phyloP scores from a whole-genome alignment of 2,797 vertebrate genomes.

The Alcedo atthis region DNA sequence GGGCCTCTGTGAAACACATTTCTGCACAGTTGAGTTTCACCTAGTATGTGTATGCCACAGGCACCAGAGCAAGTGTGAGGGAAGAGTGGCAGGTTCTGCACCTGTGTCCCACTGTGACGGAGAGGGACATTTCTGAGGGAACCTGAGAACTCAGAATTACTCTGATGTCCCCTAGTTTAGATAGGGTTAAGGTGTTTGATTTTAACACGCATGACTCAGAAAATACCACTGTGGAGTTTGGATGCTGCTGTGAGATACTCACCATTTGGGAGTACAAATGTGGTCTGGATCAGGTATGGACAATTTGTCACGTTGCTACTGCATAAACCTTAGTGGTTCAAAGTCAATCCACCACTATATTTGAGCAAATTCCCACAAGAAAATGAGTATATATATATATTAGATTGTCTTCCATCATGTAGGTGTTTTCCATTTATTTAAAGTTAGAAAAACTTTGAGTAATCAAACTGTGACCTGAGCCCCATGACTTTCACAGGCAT shows the following conservation, averaged over 20 bases:
- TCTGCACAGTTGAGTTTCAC: neutral
- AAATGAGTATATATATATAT: neutral
- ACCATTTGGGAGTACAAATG: neutral
- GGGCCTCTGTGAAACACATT: neutral
- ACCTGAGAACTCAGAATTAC: neutral
- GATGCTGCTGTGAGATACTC: neutral
- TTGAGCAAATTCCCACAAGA: neutral
- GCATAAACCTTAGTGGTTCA: neutral
- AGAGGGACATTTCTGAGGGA: rapidly evolving
- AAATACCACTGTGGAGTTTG: neutral
- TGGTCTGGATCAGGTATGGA: neutral
- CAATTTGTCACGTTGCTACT: neutral
- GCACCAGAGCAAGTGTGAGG: neutral
- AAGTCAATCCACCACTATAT: neutral
- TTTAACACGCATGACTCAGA: neutral
- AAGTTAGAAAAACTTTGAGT: neutral
- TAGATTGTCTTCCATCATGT: neutral
- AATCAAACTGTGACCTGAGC: neutral
- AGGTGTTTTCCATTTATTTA: neutral
- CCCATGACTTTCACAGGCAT: neutral
- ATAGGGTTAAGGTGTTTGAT: neutral
- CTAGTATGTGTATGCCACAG: neutral
- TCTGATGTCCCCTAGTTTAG: neutral
- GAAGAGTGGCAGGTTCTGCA: neutral
- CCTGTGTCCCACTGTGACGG: neutral